These are phyloP conservation scores for Andricus curvator DNA, from an alignment of 2,888 invertebrate species.

Conservation along the genomic window DNA sequence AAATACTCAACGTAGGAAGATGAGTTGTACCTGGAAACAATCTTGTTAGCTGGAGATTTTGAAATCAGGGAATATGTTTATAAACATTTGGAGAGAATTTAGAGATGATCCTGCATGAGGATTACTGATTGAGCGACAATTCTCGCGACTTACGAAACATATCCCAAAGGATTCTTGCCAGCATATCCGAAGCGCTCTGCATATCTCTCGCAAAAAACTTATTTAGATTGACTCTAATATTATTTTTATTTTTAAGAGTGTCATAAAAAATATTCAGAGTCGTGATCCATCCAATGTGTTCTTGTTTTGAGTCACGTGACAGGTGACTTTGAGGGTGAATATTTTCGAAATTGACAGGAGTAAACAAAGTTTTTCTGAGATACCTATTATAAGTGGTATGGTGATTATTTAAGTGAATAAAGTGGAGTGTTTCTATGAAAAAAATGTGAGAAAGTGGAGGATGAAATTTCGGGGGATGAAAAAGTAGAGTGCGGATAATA, in stretches of 20 bases:
- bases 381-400: not conserved
- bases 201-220: not conserved
- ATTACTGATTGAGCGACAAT: constrained; percentile 11
- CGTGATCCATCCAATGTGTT: not conserved
- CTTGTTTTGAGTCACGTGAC: constrained; percentile 1
- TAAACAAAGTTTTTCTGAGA: not conserved
- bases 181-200: constrained; percentile 32
- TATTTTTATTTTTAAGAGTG: not conserved
- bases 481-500: not conserved
- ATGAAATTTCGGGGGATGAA: not conserved
- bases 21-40: not conserved
- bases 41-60: not conserved
- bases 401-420: not conserved
- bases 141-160: not conserved
- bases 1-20: not conserved
- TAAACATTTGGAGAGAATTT: not conserved
- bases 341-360: not conserved
- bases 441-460: not conserved
- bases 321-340: not conserved
- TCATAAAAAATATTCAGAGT: not conserved
- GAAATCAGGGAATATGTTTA: not conserved
- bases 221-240: not conserved
- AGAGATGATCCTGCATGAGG: not conserved
- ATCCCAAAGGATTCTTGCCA: not conserved
- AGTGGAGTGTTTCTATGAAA: not conserved